Percentiles rank a stretch among this genome's conserved stretches.
Conservation (phyloP, 2,113 vertebrate species). For the Rhinolophus ferrumequinum region DNA sequence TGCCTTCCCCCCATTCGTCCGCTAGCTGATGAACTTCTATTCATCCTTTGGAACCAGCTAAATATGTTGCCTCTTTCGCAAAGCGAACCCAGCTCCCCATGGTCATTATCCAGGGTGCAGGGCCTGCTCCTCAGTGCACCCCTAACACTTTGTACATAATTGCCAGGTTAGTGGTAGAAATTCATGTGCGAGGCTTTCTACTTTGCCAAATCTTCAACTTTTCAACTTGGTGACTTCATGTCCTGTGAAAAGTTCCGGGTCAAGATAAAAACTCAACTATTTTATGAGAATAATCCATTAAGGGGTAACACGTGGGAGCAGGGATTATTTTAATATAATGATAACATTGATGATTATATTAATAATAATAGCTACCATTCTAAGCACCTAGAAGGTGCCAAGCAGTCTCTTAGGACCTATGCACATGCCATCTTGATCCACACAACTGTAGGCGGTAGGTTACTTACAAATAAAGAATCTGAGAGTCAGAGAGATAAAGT, state of each 20-base stretch:
- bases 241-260: background rate
- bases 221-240: background rate
- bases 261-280: background rate
- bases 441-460: background rate
- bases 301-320: background rate
- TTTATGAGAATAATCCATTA: background rate
- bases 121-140: background rate
- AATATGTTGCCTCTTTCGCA: background rate
- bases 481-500: background rate
- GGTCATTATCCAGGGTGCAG: background rate
- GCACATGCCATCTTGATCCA: background rate
- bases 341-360: background rate
- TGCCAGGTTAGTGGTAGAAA: background rate
- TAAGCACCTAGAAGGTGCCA: background rate
- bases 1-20: fast-evolving
- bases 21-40: background rate
- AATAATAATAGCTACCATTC: background rate
- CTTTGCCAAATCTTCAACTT: background rate
- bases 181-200: background rate
- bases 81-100: fast-evolving
- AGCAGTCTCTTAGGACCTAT: background rate
- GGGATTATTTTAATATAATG: background rate
- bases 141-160: background rate
- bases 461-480: background rate
- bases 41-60: background rate